Evolutionary conservation across 2,113 vertebrate species (phyloP), one percentile per base, ranked within the genome.

Genomic region (Colistium nudipinnis): DNA sequence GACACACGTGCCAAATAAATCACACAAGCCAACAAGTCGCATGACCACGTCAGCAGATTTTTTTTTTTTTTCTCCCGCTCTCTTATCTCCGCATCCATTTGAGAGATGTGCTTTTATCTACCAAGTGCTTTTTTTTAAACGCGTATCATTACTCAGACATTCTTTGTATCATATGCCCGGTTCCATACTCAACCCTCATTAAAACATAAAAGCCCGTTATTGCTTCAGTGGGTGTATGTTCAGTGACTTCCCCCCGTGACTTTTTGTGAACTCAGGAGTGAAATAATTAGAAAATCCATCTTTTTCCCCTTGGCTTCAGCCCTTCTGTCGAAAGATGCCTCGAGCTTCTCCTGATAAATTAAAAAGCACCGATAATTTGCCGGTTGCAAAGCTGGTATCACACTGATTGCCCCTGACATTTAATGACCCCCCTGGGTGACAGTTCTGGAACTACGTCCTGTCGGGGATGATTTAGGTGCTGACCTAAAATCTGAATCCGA

Each of bases 201-300:
- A 38, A 69, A 74, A 53, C 36, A 67, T 68, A 25, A 70, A 74
- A 52, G 51, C 27, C 38, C n/a, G 41, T 70, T 27, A 60, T 55
- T 60, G 48, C 51, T 51, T 59, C 54, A 43, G 22, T 41, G 12
- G 31, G n/a, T n/a, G n/a, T n/a, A n/a, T n/a, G n/a, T n/a, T n/a
- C n/a, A n/a, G 30, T 22, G 36, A 9, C 24, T 44, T 4, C 20
- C 2, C 31, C 31, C 19, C 20, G 28, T 53, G 24, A 53, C 2
- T n/a, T 20, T 36, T 51, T 43, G 20, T 4, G 49, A 27, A 11
- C 12, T 0, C 10, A 54, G 41, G 33, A 28, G 59, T 51, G 22
- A 24, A 68, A 62, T 44, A 13, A 62, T 51, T 27, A 53, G 2
- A 51, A n/a, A 56, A 62, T 57, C 41, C 4, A 22, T 30, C 4